These are phyloP conservation scores for Darevskia nairensis DNA, from an alignment of 2,797 vertebrate species.

Conservation along the genomic window DNA sequence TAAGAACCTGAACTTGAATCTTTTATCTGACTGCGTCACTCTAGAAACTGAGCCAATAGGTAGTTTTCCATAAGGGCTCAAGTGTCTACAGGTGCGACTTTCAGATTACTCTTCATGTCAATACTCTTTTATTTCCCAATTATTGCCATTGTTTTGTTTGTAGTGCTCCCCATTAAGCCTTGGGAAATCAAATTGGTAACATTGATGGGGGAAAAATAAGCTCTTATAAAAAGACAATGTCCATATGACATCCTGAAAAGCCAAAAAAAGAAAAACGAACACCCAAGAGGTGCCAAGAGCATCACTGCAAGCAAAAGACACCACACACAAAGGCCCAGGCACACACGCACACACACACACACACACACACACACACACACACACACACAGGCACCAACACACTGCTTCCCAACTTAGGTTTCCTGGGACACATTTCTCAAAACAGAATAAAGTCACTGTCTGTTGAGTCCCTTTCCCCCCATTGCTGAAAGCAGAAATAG, in stretches of 20 bases:
- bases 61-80: background rate
- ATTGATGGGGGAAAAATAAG: background rate
- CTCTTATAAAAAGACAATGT: background rate
- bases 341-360: too few relatives aligned
- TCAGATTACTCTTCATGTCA: background rate
- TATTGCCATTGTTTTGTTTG: background rate
- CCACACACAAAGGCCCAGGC: background rate
- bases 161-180: background rate
- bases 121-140: background rate
- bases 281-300: background rate
- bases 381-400: background rate
- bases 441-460: constrained; percentile 43
- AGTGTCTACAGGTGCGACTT: too few relatives aligned
- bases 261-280: background rate
- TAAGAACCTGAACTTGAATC: background rate
- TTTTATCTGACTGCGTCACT: background rate
- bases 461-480: background rate
- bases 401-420: background rate
- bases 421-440: constrained; percentile 29
- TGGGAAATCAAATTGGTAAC: background rate
- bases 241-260: background rate
- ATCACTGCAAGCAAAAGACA: background rate
- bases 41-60: too few relatives aligned
- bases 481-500: constrained; percentile 61
- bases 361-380: too few relatives aligned